Conservation (phyloP, 2,797 vertebrate genomes). For the Chanos chanos region DNA sequence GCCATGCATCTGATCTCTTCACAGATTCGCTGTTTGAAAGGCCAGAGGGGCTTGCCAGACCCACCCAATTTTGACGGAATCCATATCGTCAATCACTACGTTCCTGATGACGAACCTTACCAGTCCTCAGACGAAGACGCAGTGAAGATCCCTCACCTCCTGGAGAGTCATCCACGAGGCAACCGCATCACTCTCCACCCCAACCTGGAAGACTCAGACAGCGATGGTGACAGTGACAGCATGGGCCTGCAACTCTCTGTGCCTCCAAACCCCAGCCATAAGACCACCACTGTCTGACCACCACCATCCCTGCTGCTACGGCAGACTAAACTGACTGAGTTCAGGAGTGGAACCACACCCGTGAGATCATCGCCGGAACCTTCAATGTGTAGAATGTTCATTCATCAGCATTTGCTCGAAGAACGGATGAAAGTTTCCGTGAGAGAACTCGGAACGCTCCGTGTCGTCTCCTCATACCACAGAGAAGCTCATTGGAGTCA, state of each 20-base stretch:
- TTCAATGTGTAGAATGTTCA: background rate
- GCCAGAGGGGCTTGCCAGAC: slow-evolving; percentile 75
- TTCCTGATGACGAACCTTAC: slow-evolving; percentile 79
- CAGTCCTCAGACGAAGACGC: slow-evolving; percentile 93
- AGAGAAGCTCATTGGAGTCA: slow-evolving; percentile 12
- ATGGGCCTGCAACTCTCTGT: slow-evolving; percentile 65
- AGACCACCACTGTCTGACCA: slow-evolving; percentile 89
- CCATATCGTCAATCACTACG: slow-evolving; percentile 93
- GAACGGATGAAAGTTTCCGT: background rate
- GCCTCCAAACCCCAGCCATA: slow-evolving; percentile 63
- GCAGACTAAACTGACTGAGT: background rate
- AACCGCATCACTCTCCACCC: slow-evolving; percentile 75
- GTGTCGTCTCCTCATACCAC: slow-evolving; percentile 12
- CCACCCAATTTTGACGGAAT: slow-evolving; percentile 90
- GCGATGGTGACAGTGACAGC: slow-evolving; percentile 78
- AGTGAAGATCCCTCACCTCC: slow-evolving; percentile 56
- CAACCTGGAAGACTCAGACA: slow-evolving; percentile 75
- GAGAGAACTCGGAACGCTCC: slow-evolving; percentile 6
- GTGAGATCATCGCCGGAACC: slow-evolving; percentile 6
- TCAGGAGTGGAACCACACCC: background rate
- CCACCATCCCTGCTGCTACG: slow-evolving; percentile 8
- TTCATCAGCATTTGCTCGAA: slow-evolving; percentile 17
- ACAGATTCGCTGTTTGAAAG: slow-evolving; percentile 91
- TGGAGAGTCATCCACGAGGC: slow-evolving; percentile 52
- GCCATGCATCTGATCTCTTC: too few relatives aligned